Base-by-base conservation (phyloP, 2,888 invertebrate genomes). In the Lasioglossum vierecki region DNA sequence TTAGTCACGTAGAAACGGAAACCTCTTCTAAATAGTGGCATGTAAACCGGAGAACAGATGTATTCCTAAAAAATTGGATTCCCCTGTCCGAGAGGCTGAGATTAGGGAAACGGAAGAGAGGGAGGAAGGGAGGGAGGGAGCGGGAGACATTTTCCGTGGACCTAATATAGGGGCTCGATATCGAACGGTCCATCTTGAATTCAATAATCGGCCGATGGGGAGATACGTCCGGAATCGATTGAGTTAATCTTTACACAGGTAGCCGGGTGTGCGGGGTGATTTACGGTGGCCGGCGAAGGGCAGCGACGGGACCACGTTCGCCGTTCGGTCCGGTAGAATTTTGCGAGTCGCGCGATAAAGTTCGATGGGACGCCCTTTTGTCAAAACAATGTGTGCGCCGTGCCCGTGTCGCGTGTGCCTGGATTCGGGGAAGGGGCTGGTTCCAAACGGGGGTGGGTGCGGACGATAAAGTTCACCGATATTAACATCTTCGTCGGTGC, bases 401-500 rank as follows among this genome's bases (percentile, higher is more conserved):
- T 2, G 49, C 22, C 22, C 22, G 76, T 60, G 81, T 72, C 71
- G 70, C 73, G 79, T 79, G 87, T 66, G 49, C 84, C 70, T 73
- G 15, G 86, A 63, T 57, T 83, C 63, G 63, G 71, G 49, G 82
- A 9, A 44, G 57, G 26, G 60, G 26, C 0, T 13, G 13, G 60
- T 35, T 35, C 66, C 18, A 15, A 30, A 35, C 6, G 22, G 63
- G 26, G 22, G 53, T 18, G 22, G 53, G 53, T 9, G 39, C 26
- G 77, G 73, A 86, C 86, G 87, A 89, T 90, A 90, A 91, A 91
- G 88, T 89, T 91, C 86, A 76, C 88, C 89, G 87, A 91, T 92
- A 92, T 92, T 91, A 92, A 92, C 91, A 91, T 91, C 89, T 88
- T 87, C 84, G 87, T 89, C 82, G 85, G 77, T 76, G 86, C 79